A percentile compares a stretch with the other conserved stretches of the same genome.
Conservation (phyloP, 2,888 invertebrate species). For the Chrysotoxum bicinctum region DNA sequence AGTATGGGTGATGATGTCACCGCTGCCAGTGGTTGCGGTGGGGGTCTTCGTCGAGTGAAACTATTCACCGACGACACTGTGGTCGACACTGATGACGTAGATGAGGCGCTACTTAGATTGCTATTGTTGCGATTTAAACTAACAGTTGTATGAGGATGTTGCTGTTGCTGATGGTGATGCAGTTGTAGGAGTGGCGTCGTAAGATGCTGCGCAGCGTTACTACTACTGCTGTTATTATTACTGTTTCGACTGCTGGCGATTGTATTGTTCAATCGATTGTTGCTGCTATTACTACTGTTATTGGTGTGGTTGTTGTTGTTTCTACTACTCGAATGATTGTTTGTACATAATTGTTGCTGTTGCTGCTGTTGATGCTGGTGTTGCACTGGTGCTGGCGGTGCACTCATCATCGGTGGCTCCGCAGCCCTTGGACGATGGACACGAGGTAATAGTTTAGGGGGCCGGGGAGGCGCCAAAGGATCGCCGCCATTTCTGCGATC, state of each 20-base stretch:
- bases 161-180: constrained; percentile 73
- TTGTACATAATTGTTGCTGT: constrained; percentile 63
- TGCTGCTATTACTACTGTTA: constrained; percentile 17
- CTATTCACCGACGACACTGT: constrained; percentile 78
- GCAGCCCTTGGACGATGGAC: constrained; percentile 85
- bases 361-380: constrained; percentile 66
- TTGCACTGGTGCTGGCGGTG: constrained; percentile 76
- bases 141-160: constrained; percentile 52
- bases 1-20: constrained; percentile 76
- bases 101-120: constrained; percentile 76
- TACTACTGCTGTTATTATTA: constrained; percentile 70
- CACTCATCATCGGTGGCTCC: constrained; percentile 84
- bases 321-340: constrained; percentile 57
- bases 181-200: constrained; percentile 60
- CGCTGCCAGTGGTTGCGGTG: constrained; percentile 75
- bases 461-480: constrained; percentile 89
- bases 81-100: constrained; percentile 78
- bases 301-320: constrained; percentile 45
- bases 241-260: constrained; percentile 63
- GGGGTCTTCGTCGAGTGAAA: constrained; percentile 80
- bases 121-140: constrained; percentile 79
- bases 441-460: constrained; percentile 88
- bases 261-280: constrained; percentile 40
- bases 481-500: constrained; percentile 89
- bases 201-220: constrained; percentile 45